Evolutionary conservation across 2,113 vertebrate genomes (phyloP), one percentile per base, ranked within the genome.

Genomic region (Sander vitreus): DNA sequence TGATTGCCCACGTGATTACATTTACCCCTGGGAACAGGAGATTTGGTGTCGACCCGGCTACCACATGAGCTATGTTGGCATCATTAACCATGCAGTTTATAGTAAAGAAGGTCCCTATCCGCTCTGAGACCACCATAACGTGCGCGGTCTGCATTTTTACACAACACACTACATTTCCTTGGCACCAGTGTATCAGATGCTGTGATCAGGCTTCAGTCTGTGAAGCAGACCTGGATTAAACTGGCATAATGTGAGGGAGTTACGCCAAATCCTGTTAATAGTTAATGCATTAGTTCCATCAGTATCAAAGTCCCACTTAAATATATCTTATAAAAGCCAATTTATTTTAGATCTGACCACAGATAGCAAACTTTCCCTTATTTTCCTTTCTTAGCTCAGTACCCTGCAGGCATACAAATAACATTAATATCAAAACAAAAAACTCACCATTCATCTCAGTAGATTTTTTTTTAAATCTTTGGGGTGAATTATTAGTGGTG

Each of bases 1-100:
- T 18, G 77, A 76, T 67, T 39, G 73, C 71, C 73, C 62, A 19
- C 25, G 54, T 83, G 84, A 87, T 80, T 83, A 57, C 19, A 10
- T 76, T 80, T 48, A 33, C 84, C 80, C 10, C 57, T 80, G 43
- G 69, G 74, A 91, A 88, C 63, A 43, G 63, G 72, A 79, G 76
- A 77, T 77, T 45, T 30, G 70, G 76, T 81, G 78, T 43, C 14
- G 33, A 45, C 77, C 25, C n/a, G 14, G 76, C 73, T 65, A 83
- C 87, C 87, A 36, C 90, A 91, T 27, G 23, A 79, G 76, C 83
- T 57, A 18, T 23, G 4, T 76, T 59, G 81, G 74, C 76, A 36
- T 84, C 91, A 85, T 87, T 90, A 90, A 86, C 70, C 45, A 15
- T 16, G 62, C 69, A 66, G 47, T 91, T 90, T 87, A 83, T 36